phyloP scores from a whole-genome alignment of 2,888 invertebrate species.

The Mellilla xanthometata region DNA sequence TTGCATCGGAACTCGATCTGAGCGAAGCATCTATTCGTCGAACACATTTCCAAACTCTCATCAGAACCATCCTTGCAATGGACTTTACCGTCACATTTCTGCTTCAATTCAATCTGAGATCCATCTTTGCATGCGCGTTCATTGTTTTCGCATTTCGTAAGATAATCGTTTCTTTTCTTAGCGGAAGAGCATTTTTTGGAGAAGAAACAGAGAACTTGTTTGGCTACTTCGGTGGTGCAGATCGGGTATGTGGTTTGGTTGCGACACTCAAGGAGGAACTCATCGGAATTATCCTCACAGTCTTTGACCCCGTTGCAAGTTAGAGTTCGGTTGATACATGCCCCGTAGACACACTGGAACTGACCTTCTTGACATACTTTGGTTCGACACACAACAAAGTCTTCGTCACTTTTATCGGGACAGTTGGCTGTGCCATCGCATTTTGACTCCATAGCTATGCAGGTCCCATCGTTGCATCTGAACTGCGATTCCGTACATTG shows the following conservation, averaged over 20 bases:
- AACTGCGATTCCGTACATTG: slow-evolving; percentile 12
- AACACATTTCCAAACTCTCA: slow-evolving; percentile 15
- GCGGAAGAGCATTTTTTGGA: background rate
- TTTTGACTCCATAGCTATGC: slow-evolving; percentile 8
- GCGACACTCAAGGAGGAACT: slow-evolving; percentile 19
- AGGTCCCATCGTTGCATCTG: slow-evolving; percentile 18
- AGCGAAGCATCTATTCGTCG: slow-evolving; percentile 10
- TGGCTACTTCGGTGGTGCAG: slow-evolving; percentile 3
- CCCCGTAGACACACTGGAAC: slow-evolving; percentile 16
- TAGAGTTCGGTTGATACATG: slow-evolving; percentile 5
- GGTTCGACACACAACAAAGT: slow-evolving; percentile 19
- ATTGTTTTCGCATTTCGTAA: slow-evolving; percentile 7
- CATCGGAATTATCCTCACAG: slow-evolving; percentile 17
- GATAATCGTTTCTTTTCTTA: background rate
- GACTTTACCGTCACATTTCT: slow-evolving; percentile 13
- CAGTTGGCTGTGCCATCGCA: slow-evolving; percentile 24
- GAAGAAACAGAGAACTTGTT: background rate
- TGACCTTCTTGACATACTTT: slow-evolving; percentile 16
- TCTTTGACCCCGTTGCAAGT: slow-evolving; percentile 16
- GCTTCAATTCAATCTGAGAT: slow-evolving; percentile 2
- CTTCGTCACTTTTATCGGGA: slow-evolving; percentile 23
- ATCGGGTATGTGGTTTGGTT: slow-evolving; percentile 13
- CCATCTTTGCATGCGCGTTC: slow-evolving; percentile 17
- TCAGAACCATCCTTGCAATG: slow-evolving; percentile 23
- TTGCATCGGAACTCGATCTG: slow-evolving; percentile 15